Percentiles rank a stretch among this genome's conserved stretches.
Conservation (phyloP, 1,140 invertebrate genomes). For the Planococcus citri region DNA sequence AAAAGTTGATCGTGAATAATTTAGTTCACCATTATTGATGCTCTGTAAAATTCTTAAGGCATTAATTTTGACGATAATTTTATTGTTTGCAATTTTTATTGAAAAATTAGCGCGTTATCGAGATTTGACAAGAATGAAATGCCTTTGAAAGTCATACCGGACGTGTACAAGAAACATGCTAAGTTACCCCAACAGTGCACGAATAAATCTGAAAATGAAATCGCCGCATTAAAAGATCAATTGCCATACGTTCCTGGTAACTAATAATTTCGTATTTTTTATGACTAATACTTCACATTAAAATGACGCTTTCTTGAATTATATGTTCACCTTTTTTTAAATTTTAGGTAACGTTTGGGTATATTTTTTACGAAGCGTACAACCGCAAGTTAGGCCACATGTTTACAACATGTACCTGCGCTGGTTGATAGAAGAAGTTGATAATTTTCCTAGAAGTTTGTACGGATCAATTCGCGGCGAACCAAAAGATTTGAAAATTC, state of each 20-base stretch:
- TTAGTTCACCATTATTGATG: too few species aligned
- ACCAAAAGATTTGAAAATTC: not conserved
- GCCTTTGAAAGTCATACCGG: not conserved
- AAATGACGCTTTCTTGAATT: not conserved
- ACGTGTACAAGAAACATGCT: not conserved
- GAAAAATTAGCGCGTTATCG: not conserved
- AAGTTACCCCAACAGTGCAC: not conserved
- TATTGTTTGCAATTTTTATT: too few species aligned
- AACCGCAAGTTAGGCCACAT: not conserved
- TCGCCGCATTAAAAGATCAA: too few species aligned
- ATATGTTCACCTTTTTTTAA: not conserved
- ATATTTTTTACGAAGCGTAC: not conserved
- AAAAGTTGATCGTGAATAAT: too few species aligned
- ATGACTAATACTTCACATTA: too few species aligned
- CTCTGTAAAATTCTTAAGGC: too few species aligned
- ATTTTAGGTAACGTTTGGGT: not conserved
- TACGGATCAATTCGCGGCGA: not conserved
- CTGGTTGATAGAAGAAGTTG: not conserved
- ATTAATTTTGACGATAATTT: too few species aligned
- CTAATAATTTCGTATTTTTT: not conserved
- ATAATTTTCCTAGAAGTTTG: not conserved
- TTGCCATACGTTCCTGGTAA: not conserved
- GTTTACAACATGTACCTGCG: not conserved
- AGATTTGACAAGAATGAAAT: slow-evolving; percentile 3
- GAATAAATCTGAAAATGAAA: not conserved